Conservation (phyloP, 1,140 invertebrate species). For the Drosophila fuyamai region DNA sequence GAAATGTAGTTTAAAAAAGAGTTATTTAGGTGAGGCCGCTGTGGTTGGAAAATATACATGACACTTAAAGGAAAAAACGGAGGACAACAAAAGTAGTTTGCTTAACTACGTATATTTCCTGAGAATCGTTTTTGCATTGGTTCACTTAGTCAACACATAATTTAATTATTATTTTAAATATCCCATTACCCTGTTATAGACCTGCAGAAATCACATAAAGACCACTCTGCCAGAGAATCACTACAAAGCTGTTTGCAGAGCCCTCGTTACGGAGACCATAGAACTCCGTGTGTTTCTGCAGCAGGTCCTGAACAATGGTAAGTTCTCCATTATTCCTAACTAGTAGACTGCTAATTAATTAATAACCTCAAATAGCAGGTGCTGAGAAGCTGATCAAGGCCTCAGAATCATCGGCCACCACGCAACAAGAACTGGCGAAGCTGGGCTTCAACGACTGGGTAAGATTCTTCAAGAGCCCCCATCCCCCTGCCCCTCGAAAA, state of each 20-base stretch:
- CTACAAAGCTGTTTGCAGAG: conserved; percentile 95
- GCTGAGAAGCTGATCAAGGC: conserved; percentile 87
- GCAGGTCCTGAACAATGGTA: conserved; percentile 88
- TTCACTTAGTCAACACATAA: neutral
- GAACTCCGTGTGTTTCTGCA: conserved; percentile 96
- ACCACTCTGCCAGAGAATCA: conserved; percentile 88
- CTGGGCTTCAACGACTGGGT: conserved; percentile 95
- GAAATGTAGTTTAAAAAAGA: neutral
- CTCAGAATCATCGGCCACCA: conserved; percentile 86
- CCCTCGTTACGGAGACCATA: conserved; percentile 94
- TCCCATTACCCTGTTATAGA: conserved; percentile 34
- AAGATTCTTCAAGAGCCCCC: conserved; percentile 68
- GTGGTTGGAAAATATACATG: neutral
- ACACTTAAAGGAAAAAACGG: too few species aligned
- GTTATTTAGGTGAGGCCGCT: neutral
- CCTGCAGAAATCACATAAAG: conserved; percentile 80
- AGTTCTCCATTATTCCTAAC: conserved; percentile 4
- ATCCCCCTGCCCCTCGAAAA: conserved; percentile 10
- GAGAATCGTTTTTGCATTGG: neutral
- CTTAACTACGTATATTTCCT: too few species aligned
- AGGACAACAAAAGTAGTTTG: too few species aligned
- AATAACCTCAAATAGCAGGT: conserved; percentile 55
- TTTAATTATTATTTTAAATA: neutral
- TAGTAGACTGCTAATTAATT: neutral
- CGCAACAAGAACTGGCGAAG: conserved; percentile 89